Evolutionary conservation across 1,140 invertebrate species (phyloP).

Genomic region (Pantala flavescens): DNA sequence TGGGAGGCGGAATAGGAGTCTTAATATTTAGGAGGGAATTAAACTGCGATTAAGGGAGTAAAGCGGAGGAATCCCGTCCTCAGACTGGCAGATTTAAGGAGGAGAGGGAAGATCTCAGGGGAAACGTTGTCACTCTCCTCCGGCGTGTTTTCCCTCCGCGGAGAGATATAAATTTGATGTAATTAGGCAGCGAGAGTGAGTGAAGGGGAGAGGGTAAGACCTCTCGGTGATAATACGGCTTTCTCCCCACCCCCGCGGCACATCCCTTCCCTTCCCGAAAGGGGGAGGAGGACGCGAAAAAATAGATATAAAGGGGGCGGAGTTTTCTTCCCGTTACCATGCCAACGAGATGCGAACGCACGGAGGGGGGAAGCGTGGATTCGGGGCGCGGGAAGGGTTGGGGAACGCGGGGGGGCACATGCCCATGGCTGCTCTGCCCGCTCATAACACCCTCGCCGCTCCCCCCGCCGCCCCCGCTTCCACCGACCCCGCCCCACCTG

Average conservation of each 20-base stretch:
- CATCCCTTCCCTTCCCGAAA: background rate
- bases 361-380: background rate
- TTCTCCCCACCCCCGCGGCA: no score
- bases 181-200: background rate
- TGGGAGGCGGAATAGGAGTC: no score
- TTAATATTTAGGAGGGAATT: no score
- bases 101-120: no score
- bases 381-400: background rate
- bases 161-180: no score
- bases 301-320: background rate
- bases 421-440: background rate
- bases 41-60: no score
- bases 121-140: no score
- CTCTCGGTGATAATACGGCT: no score
- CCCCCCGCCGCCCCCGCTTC: background rate
- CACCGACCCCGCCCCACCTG: background rate
- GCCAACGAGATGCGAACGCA: background rate
- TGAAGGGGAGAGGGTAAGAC: background rate
- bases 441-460: background rate
- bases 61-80: no score
- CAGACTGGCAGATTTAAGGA: no score
- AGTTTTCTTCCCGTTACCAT: background rate
- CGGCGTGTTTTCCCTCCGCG: no score
- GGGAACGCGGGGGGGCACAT: background rate
- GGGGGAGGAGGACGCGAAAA: background rate